A percentile compares a stretch with the other conserved stretches of the same genome.
Conservation (phyloP, 23 tunicate genomes). For the Botrylloides violaceus region DNA sequence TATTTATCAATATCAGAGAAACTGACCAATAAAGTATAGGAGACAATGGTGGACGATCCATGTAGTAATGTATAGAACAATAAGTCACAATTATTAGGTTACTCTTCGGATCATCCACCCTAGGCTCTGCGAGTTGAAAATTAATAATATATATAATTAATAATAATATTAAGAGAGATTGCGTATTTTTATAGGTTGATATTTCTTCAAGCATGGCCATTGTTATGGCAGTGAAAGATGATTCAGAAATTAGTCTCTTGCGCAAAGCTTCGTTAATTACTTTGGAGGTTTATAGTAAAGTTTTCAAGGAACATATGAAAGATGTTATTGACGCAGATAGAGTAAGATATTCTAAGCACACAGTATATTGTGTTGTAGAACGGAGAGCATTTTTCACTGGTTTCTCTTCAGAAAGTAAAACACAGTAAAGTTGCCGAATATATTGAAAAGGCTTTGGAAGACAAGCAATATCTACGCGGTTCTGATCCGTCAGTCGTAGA, state of each 20-base stretch:
- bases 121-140: too few species aligned
- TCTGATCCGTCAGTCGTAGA: slow-evolving; percentile 80
- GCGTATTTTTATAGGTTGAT: slow-evolving; percentile 64
- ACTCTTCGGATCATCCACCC: too few species aligned
- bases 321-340: slow-evolving; percentile 94
- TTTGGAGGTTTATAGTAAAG: slow-evolving; percentile 86
- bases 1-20: too few species aligned
- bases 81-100: too few species aligned
- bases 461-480: slow-evolving; percentile 67
- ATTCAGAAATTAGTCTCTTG: slow-evolving; percentile 53
- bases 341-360: slow-evolving; percentile 22
- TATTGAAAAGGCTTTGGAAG: slow-evolving; percentile 84
- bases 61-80: too few species aligned
- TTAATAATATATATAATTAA: too few species aligned
- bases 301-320: slow-evolving; percentile 80
- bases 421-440: slow-evolving; percentile 74
- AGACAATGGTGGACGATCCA: too few species aligned
- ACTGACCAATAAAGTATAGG: too few species aligned
- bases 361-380: background rate
- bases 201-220: slow-evolving; percentile 44
- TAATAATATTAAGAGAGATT: too few species aligned
- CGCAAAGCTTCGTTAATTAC: slow-evolving; percentile 76
- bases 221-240: slow-evolving; percentile 92
- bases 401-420: slow-evolving; percentile 56
- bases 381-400: background rate